Base-by-base conservation (phyloP, 1,140 invertebrate genomes). In the Asbolus verrucosus region DNA sequence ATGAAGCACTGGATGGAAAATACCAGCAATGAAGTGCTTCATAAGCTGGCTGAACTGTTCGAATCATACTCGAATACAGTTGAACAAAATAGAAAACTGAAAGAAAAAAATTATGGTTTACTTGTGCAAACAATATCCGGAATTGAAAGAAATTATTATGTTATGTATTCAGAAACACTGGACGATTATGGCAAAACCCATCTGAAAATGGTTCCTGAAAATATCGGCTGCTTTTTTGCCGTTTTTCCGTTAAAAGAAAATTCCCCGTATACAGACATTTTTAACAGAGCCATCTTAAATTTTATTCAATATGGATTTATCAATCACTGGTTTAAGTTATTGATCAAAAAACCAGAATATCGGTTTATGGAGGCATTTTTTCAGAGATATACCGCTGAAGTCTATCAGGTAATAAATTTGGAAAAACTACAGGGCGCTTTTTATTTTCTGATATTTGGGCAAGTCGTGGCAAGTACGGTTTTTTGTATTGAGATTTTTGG, bases 301-400 rank as follows among this genome's bases (percentile, higher is more conserved):
- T 63, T 62, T 31, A 18, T 36, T 9, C 54, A 69, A 43, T 30
- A 14, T 19, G 67, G 54, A 11, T 46, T 69, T 27, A 21, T 39
- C 1, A 61, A 63, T 16, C 38, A 62, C 24, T 69, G 67, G 67
- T 30, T 39, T 18, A n/a, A 18, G 15, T n/a, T 6, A 14, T 60
- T 60, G 30, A 18, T 16, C 4, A 60, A 31, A 31, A 31, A 36
- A 16, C 13, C 31, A 1, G 14, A 60, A 31, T 19, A 11, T 60
- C 21, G 54, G 24, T 60, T 27, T 60, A 60, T 60, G 54, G 14
- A 30, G 6, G 6, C 8, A 8, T 60, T 60, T 31, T 60, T 60
- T 13, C n/a, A 33, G 11, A 13, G 13, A 13, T 33, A 60, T 18
- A 14, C 13, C n/a, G 8, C 8, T 1, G 54, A 60, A 16, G 6